Conservation (phyloP, 2,113 vertebrate genomes). For the Odobenus rosmarus region DNA sequence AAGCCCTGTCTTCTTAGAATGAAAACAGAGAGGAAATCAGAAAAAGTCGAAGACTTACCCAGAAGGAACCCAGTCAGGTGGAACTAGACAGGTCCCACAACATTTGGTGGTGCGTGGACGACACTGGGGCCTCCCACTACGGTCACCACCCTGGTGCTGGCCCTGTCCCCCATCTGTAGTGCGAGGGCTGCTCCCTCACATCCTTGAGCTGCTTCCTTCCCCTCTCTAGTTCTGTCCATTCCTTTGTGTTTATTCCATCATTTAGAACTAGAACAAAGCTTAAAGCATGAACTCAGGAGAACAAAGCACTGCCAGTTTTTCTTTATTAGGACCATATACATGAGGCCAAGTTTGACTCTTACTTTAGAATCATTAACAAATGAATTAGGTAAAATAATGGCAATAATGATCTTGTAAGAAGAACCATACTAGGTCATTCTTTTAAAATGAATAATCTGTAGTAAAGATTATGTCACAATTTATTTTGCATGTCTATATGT, state of each 20-base stretch:
- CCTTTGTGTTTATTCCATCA: neutral
- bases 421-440: slow-evolving; percentile 75
- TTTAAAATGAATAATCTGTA: slow-evolving; percentile 81
- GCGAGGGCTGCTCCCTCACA: no score
- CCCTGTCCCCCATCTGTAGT: fast-evolving
- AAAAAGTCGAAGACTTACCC: neutral
- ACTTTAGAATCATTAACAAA: slow-evolving; percentile 75
- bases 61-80: no score
- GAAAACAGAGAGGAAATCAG: neutral
- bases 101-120: fast-evolving
- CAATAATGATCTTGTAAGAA: slow-evolving; percentile 77
- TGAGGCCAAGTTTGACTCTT: slow-evolving; percentile 66
- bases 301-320: slow-evolving; percentile 68
- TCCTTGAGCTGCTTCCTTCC: neutral
- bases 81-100: neutral
- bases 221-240: neutral
- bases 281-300: slow-evolving; percentile 6
- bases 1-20: neutral
- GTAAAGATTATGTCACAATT: slow-evolving; percentile 74
- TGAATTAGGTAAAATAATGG: slow-evolving; percentile 78
- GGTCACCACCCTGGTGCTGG: neutral
- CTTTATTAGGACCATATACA: slow-evolving; percentile 49
- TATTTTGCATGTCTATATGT: slow-evolving; percentile 61
- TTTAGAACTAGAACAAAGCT: neutral
- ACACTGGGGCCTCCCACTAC: fast-evolving